These are phyloP conservation scores for Aethes cnicana DNA, from an alignment of 2,888 invertebrate species.

Conservation along the genomic window DNA sequence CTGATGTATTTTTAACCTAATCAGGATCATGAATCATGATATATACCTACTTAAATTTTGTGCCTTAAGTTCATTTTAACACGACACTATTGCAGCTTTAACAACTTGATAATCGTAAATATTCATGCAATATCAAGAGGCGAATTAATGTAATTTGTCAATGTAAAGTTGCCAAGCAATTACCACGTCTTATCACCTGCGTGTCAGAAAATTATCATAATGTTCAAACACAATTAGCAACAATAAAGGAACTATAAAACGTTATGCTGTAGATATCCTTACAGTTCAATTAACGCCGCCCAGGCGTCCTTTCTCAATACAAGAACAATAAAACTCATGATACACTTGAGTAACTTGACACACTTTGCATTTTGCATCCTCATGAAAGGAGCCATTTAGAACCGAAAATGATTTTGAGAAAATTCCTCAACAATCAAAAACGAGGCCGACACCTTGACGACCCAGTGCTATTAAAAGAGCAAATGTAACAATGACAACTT, in stretches of 20 bases:
- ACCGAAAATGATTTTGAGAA: constrained; percentile 10
- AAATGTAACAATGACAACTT: constrained; percentile 15
- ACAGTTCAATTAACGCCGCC: constrained; percentile 54
- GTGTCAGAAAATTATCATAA: constrained; percentile 26
- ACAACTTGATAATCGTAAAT: background rate
- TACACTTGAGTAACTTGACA: constrained; percentile 69
- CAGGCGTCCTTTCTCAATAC: constrained; percentile 62
- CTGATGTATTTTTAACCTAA: constrained; percentile 31
- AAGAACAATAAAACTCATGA: constrained; percentile 67
- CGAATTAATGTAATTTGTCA: constrained; percentile 24
- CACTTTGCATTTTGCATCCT: constrained; percentile 49
- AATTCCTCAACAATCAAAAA: background rate
- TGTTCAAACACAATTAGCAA: constrained; percentile 34
- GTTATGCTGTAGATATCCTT: constrained; percentile 60
- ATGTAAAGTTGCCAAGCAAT: constrained; percentile 18
- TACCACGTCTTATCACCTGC: constrained; percentile 12
- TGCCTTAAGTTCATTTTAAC: too few species aligned
- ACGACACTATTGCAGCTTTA: too few species aligned
- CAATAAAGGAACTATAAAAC: constrained; percentile 31
- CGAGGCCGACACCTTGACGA: constrained; percentile 13
- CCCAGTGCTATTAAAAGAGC: constrained; percentile 2
- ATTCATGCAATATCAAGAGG: constrained; percentile 10
- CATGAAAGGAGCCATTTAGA: constrained; percentile 37
- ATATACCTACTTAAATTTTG: too few species aligned
- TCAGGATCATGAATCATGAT: background rate